Base-by-base conservation (phyloP, 2,113 vertebrate genomes). In the Brachypodius melanocephalos region DNA sequence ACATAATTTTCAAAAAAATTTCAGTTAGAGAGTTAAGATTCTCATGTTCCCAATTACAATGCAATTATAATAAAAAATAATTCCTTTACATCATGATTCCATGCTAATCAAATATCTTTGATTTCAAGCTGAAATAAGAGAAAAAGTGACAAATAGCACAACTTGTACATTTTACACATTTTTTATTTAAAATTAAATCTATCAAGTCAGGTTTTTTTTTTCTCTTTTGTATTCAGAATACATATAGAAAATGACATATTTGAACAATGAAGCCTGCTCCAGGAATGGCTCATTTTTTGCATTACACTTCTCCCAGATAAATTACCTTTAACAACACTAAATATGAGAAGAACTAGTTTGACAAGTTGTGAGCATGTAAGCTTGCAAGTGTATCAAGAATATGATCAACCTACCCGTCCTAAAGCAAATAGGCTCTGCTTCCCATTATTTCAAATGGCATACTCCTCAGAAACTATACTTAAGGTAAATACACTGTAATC, bases 321-420 rank as follows among this genome's bases (percentile, higher is more conserved):
- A 95, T 88, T 91, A 65, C 62, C 40, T 79, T 94, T 91, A 96
- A 88, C 51, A 76, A 42, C n/a, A 72, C 31, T 72, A 68, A 89
- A 95, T 89, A 62, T 63, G 34, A 75, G 73, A 84, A 82, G 54
- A 85, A 54, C 42, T 61, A 16, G 32, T 84, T 92, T 95, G 67
- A 85, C 84, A 89, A 76, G 57, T 55, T 77, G 45, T 36, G 28
- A 92, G 28, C 31, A 10, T 32, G 31, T 79, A 89, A 86, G 32
- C 26, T 83, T 73, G 28, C 36, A 77, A 86, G 28, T 20, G 6
- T 83, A 46, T 84, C 73, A 74, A 76, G 49, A 57, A 77, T 74
- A 21, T 63, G 34, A 89, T 84, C 51, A 86, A 29, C 46, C 62
- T 73, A 73, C 10, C 42, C 12, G 20, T 73, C 81, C 55, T 77